Conservation (phyloP, 2,888 invertebrate species). For the Drosophila borborema region DNA sequence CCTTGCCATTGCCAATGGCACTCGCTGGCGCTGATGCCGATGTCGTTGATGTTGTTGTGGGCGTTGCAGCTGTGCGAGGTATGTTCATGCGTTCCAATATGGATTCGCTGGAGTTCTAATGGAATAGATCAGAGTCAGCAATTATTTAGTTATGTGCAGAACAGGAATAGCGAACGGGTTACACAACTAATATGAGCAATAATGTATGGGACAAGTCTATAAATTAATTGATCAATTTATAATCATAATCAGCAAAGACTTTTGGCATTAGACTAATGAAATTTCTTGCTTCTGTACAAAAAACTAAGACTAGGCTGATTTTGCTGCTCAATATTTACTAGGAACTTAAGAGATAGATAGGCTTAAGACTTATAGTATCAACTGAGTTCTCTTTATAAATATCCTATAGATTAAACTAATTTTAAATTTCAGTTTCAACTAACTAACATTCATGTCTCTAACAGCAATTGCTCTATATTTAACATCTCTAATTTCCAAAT, state of each 20-base stretch:
- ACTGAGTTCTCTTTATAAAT: not conserved
- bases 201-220: not conserved
- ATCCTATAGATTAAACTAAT: not conserved
- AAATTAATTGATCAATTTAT: not conserved
- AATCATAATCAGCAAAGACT: not conserved
- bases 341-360: not conserved
- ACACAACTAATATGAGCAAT: not conserved
- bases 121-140: constrained; percentile 9
- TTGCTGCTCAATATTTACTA: too few species aligned
- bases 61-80: constrained; percentile 57
- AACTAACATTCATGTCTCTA: not conserved
- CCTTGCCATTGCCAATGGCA: constrained; percentile 57
- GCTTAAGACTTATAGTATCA: not conserved
- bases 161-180: not conserved
- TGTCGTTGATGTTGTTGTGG: constrained; percentile 32
- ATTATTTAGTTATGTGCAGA: not conserved
- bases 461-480: not conserved
- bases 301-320: too few species aligned
- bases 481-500: not conserved
- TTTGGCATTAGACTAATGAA: too few species aligned
- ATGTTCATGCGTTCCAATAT: constrained; percentile 85
- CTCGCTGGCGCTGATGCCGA: not conserved
- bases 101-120: constrained; percentile 88
- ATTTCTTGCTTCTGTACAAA: not conserved
- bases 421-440: not conserved